phyloP scores from a whole-genome alignment of 92 coral and sea anemone species.

The Paragorgia papillata region DNA sequence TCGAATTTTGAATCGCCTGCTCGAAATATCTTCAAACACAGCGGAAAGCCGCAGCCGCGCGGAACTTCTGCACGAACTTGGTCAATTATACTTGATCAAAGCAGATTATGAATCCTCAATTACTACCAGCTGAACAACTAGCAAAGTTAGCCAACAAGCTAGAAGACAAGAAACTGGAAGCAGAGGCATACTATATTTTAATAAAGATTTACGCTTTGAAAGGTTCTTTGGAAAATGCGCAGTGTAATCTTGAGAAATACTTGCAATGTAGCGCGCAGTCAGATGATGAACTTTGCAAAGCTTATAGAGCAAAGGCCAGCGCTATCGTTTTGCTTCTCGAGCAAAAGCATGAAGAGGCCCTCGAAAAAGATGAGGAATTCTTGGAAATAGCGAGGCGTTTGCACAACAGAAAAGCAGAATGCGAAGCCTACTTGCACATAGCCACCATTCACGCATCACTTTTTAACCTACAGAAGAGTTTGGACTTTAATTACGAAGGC shows the following conservation, averaged over 20 bases:
- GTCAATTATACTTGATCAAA: not conserved
- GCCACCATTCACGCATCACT: not conserved
- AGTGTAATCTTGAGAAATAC: not conserved
- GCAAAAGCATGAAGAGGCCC: slow-evolving; percentile 3
- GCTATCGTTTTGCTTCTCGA: not conserved
- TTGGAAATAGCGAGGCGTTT: slow-evolving; percentile 1
- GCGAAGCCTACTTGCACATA: not conserved
- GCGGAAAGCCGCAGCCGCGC: not conserved
- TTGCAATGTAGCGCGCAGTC: slow-evolving; percentile 1
- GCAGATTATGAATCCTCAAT: not conserved
- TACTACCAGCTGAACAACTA: slow-evolving; percentile 3
- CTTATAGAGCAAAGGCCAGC: not conserved
- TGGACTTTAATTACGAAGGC: slow-evolving; percentile 1
- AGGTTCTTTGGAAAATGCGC: not conserved
- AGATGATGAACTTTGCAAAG: not conserved
- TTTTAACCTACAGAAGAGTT: slow-evolving; percentile 11
- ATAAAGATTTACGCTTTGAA: not conserved
- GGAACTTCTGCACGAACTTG: slow-evolving; percentile 5
- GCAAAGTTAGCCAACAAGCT: not conserved
- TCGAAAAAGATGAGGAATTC: not conserved
- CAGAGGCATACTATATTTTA: not conserved
- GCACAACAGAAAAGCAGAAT: slow-evolving; percentile 6
- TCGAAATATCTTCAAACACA: not conserved
- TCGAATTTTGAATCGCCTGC: not conserved
- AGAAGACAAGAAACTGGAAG: not conserved